Evolutionary conservation across 2,113 vertebrate genomes (phyloP).

Genomic region (Perognathus longimembris): DNA sequence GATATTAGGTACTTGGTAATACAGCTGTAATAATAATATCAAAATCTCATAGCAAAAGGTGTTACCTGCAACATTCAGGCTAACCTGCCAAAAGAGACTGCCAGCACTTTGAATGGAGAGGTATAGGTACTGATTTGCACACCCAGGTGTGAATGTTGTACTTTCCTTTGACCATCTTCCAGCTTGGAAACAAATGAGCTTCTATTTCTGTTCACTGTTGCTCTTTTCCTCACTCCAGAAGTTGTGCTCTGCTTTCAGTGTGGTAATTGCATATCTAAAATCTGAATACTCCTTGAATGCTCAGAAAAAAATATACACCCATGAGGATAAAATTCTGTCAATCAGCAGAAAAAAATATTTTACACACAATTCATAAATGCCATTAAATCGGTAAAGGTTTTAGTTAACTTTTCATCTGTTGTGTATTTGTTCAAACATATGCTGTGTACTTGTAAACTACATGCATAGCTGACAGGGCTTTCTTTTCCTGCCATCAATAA

Average conservation of each 20-base stretch:
- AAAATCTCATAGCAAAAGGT: background rate
- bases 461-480: background rate
- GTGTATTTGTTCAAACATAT: background rate
- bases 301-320: background rate
- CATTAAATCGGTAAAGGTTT: constrained; percentile 20
- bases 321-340: background rate
- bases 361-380: constrained; percentile 16
- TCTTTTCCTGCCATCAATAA: background rate
- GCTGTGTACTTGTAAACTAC: background rate
- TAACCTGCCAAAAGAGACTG: background rate
- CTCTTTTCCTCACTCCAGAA: constrained; percentile 22
- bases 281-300: background rate
- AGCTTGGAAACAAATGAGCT: constrained; percentile 36
- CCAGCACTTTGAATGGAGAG: constrained; percentile 20
- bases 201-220: constrained; percentile 53
- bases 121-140: constrained; percentile 45
- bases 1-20: background rate
- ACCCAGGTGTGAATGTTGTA: constrained; percentile 23
- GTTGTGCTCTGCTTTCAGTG: background rate
- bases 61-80: background rate
- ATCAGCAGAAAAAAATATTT: background rate
- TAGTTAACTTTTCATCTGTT: background rate
- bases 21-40: background rate
- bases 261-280: constrained; percentile 44
- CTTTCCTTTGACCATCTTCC: constrained; percentile 28